A percentile compares a stretch with the other conserved stretches of the same genome.
phyloP scores from a whole-genome alignment of 2,113 vertebrate species.

The Anas platyrhynchos region DNA sequence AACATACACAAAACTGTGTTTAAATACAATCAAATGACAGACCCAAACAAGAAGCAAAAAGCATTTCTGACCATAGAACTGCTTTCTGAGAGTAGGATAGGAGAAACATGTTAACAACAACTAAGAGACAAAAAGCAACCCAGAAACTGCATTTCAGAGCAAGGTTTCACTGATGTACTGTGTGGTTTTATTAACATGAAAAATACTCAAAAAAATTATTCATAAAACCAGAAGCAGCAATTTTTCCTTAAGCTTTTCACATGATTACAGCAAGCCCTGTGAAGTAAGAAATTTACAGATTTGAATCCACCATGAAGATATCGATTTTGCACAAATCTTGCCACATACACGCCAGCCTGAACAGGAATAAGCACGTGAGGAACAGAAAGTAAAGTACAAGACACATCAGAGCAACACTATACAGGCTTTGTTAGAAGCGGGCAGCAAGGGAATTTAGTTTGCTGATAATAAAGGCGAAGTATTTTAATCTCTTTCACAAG shows the following conservation, averaged over 20 bases:
- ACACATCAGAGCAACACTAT: background rate
- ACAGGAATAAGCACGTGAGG: background rate
- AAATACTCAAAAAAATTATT: background rate
- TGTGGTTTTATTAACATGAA: background rate
- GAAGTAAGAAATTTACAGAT: background rate
- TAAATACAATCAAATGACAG: background rate
- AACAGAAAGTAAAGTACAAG: background rate
- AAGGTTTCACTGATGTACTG: background rate
- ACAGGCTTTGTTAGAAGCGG: background rate
- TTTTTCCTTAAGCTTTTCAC: background rate
- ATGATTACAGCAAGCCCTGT: fast-evolving
- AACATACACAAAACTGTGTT: background rate
- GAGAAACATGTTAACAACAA: background rate
- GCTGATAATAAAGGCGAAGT: conserved; percentile 56
- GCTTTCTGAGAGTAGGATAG: background rate
- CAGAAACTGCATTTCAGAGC: background rate
- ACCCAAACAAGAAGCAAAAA: background rate
- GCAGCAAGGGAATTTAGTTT: conserved; percentile 25
- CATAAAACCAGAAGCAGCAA: background rate
- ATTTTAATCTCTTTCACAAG: conserved; percentile 67
- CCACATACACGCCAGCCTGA: background rate
- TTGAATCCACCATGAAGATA: background rate
- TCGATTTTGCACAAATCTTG: background rate
- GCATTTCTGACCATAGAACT: background rate
- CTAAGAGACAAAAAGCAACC: background rate